These are phyloP conservation scores for Lepeophtheirus salmonis DNA, from an alignment of 1,140 invertebrate species.

Conservation along the genomic window DNA sequence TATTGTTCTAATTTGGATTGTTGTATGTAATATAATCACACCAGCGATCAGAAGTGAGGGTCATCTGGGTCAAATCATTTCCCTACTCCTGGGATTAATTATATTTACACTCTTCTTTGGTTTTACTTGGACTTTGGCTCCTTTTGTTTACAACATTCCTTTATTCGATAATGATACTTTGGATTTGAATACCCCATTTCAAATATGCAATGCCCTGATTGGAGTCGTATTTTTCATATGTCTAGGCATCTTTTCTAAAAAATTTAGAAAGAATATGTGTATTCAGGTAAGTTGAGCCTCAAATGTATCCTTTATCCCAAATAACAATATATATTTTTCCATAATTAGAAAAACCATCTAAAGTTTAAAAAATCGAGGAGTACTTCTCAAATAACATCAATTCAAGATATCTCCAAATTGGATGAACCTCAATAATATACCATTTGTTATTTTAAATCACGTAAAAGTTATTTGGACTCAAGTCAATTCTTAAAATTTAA, in stretches of 20 bases:
- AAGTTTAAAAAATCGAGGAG: too few species aligned
- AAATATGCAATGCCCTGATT: not conserved
- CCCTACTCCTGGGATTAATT: not conserved
- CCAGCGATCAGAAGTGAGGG: not conserved
- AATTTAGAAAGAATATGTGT: too few species aligned
- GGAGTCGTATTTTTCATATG: not conserved
- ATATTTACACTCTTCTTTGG: not conserved
- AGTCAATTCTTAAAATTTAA: too few species aligned
- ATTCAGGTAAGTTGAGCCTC: too few species aligned
- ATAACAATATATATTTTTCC: too few species aligned
- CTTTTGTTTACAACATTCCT: not conserved
- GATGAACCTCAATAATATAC: too few species aligned
- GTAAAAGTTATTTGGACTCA: too few species aligned
- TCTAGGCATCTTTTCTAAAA: not conserved
- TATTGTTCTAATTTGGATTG: not conserved
- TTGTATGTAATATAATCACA: not conserved
- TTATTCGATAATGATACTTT: not conserved
- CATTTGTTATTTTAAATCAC: too few species aligned
- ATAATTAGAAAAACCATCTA: too few species aligned
- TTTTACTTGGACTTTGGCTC: not conserved
- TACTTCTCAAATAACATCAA: too few species aligned
- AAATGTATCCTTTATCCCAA: too few species aligned
- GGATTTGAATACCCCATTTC: not conserved
- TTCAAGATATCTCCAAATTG: too few species aligned
- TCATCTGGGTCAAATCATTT: not conserved